Percentiles rank a stretch among this genome's conserved stretches.
These are phyloP conservation scores for Apogon talboti DNA, from an alignment of 2,797 vertebrate genomes.

Conservation along the genomic window DNA sequence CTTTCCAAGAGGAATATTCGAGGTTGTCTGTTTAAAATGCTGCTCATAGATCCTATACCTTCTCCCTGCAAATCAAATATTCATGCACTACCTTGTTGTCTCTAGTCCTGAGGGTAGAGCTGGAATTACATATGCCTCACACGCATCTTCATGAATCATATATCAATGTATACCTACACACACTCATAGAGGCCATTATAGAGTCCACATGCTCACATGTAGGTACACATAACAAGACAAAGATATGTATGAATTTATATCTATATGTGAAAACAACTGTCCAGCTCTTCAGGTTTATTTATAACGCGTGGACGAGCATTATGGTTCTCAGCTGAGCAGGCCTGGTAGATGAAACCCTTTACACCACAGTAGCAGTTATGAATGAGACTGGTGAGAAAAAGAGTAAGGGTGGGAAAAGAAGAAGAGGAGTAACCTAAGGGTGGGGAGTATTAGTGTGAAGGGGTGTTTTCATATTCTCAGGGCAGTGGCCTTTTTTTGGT, in stretches of 20 bases:
- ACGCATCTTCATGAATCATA: slow-evolving; percentile 87
- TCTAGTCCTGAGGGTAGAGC: slow-evolving; percentile 85
- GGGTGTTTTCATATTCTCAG: slow-evolving; percentile 70
- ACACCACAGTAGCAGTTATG: slow-evolving; percentile 14
- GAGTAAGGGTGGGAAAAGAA: slow-evolving; percentile 43
- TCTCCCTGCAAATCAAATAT: slow-evolving; percentile 87
- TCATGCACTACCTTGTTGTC: slow-evolving; percentile 88
- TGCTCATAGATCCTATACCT: slow-evolving; percentile 84
- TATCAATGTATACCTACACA: slow-evolving; percentile 83
- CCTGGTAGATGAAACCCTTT: slow-evolving; percentile 43
- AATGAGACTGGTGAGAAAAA: slow-evolving; percentile 43
- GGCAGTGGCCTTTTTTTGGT: slow-evolving; percentile 79
- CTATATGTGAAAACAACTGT: slow-evolving; percentile 75
- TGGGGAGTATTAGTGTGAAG: slow-evolving; percentile 40
- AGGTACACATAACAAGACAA: slow-evolving; percentile 39
- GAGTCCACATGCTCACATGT: slow-evolving; percentile 49
- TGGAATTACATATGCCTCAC: slow-evolving; percentile 85
- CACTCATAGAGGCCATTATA: slow-evolving; percentile 73
- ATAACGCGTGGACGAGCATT: slow-evolving; percentile 63
- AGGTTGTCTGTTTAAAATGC: slow-evolving; percentile 84
- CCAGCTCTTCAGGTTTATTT: slow-evolving; percentile 70
- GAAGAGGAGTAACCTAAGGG: slow-evolving; percentile 44
- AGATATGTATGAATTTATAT: slow-evolving; percentile 67
- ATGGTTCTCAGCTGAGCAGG: slow-evolving; percentile 56
- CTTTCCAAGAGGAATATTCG: slow-evolving; percentile 60